Percentiles rank a stretch among this genome's conserved stretches.
phyloP scores from a whole-genome alignment of 2,113 vertebrate species.

The Opisthocomus hoazin region DNA sequence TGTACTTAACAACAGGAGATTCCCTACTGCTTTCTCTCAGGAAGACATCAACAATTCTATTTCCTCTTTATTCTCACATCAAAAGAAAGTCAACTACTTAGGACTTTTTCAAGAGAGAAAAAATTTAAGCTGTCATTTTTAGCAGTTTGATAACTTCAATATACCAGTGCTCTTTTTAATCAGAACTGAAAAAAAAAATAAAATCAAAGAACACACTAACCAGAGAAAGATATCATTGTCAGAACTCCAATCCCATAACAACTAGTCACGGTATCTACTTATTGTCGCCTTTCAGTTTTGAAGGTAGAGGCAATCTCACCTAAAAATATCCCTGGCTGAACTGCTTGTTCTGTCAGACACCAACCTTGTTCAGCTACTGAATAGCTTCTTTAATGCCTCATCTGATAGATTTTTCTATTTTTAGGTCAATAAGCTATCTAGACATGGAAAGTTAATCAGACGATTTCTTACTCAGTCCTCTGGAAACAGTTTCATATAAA shows the following conservation, averaged over 20 bases:
- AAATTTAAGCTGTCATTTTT: background rate
- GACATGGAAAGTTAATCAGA: background rate
- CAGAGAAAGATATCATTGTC: background rate
- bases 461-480: background rate
- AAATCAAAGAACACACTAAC: background rate
- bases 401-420: background rate
- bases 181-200: background rate
- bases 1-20: background rate
- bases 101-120: background rate
- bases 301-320: background rate
- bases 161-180: background rate
- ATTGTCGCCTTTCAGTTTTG: background rate
- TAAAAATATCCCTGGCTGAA: background rate
- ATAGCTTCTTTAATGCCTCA: background rate
- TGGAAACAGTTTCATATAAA: background rate
- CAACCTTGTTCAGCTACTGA: background rate
- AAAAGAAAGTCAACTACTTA: background rate
- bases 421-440: background rate
- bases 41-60: background rate
- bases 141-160: background rate
- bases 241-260: background rate
- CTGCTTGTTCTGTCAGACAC: background rate
- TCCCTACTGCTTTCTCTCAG: background rate
- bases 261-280: background rate
- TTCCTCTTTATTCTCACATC: background rate